Conservation (phyloP, 1,140 invertebrate genomes). For the Galendromus occidentalis region DNA sequence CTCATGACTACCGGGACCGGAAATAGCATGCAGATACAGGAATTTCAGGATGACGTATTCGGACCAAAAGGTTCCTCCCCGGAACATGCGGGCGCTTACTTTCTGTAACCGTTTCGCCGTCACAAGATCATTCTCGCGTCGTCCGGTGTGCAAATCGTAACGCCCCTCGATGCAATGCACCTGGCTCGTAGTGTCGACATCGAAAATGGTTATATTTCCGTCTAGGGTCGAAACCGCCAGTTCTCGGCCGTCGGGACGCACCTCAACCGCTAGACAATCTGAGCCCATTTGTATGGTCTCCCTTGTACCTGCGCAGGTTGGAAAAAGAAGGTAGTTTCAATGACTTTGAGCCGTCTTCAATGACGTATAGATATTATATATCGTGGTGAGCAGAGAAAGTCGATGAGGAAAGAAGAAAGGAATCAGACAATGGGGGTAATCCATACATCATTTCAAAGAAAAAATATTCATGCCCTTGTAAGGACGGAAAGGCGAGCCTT, state of each 20-base stretch:
- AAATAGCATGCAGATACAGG: not conserved
- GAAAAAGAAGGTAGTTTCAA: no score
- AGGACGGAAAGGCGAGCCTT: no score
- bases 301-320: not conserved
- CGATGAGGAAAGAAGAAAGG: no score
- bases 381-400: not conserved
- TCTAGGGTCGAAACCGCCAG: conserved; percentile 74
- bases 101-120: conserved; percentile 61
- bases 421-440: no score
- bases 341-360: no score
- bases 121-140: conserved; percentile 60
- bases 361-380: no score
- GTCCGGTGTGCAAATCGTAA: conserved; percentile 62
- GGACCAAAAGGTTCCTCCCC: not conserved
- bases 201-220: conserved; percentile 67
- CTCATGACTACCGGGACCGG: not conserved
- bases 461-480: no score
- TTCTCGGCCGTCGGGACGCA: conserved; percentile 69
- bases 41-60: no score
- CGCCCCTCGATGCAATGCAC: conserved; percentile 59
- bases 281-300: not conserved
- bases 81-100: conserved; percentile 21
- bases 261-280: conserved; percentile 44
- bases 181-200: conserved; percentile 47
- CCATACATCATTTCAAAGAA: no score